These are phyloP conservation scores for Argyra leucocephala DNA, from an alignment of 2,888 invertebrate genomes.

Conservation along the genomic window DNA sequence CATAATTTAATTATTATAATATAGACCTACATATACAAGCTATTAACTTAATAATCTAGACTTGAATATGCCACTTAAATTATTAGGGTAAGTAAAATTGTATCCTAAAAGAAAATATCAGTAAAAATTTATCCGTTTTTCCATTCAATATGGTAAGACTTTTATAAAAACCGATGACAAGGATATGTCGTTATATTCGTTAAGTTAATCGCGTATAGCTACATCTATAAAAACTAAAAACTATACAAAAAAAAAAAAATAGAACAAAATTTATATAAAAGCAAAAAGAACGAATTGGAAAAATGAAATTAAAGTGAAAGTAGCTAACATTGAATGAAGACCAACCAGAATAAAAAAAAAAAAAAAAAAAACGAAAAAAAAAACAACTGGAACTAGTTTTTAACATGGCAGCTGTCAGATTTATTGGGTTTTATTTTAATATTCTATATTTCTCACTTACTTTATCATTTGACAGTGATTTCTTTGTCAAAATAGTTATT, in stretches of 20 bases:
- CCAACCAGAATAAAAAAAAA: background rate
- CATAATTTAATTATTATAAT: too few species aligned
- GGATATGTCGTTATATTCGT: background rate
- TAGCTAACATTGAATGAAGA: background rate
- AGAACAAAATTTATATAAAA: background rate
- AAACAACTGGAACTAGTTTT: background rate
- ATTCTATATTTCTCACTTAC: background rate
- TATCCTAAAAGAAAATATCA: too few species aligned
- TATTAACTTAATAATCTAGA: too few species aligned
- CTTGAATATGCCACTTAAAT: too few species aligned
- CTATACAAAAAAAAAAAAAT: background rate
- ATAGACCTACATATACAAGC: too few species aligned
- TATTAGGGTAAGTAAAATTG: too few species aligned
- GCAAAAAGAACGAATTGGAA: background rate
- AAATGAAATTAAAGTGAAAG: background rate
- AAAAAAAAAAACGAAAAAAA: background rate
- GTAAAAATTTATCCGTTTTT: too few species aligned
- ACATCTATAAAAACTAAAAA: background rate
- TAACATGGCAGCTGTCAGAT: background rate
- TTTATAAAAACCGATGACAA: background rate
- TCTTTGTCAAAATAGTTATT: slow-evolving; percentile 6
- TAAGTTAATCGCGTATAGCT: background rate
- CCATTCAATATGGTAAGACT: too few species aligned
- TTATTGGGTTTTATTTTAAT: background rate
- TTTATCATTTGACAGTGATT: background rate